phyloP scores from a whole-genome alignment of 2,888 invertebrate species.

The Homarus gammarus region DNA sequence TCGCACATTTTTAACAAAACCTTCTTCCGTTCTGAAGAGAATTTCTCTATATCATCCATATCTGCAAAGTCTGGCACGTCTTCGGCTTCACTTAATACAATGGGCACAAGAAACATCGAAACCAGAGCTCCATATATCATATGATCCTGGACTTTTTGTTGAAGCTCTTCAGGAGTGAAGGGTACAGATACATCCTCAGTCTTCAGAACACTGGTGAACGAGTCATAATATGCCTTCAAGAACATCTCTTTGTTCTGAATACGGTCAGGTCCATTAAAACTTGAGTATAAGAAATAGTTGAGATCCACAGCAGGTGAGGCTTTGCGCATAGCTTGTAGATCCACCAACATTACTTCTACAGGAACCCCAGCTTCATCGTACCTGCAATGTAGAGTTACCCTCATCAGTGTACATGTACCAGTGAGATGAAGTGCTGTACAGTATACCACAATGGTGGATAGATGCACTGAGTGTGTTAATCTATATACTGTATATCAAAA shows the following conservation, averaged over 20 bases:
- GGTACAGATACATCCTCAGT: slow-evolving; percentile 9
- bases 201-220: slow-evolving; percentile 22
- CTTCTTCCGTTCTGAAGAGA: neutral
- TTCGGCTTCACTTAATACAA: slow-evolving; percentile 19
- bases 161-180: slow-evolving; percentile 34
- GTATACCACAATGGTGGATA: neutral
- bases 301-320: slow-evolving; percentile 40
- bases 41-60: neutral
- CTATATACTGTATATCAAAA: no score
- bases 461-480: neutral
- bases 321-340: slow-evolving; percentile 28
- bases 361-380: slow-evolving; percentile 31
- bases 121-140: slow-evolving; percentile 11
- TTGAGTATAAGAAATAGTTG: slow-evolving; percentile 54
- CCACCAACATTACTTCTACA: slow-evolving; percentile 37
- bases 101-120: slow-evolving; percentile 28
- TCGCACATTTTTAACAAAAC: neutral
- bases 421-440: neutral
- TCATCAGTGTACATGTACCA: neutral
- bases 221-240: slow-evolving; percentile 22
- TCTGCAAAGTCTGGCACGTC: slow-evolving; percentile 17
- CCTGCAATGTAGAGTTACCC: neutral
- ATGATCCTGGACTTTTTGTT: slow-evolving; percentile 77
- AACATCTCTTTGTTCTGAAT: slow-evolving; percentile 19
- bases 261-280: slow-evolving; percentile 33